Base-by-base conservation (phyloP, 1,140 invertebrate species). In the Globodera ellingtonae region DNA sequence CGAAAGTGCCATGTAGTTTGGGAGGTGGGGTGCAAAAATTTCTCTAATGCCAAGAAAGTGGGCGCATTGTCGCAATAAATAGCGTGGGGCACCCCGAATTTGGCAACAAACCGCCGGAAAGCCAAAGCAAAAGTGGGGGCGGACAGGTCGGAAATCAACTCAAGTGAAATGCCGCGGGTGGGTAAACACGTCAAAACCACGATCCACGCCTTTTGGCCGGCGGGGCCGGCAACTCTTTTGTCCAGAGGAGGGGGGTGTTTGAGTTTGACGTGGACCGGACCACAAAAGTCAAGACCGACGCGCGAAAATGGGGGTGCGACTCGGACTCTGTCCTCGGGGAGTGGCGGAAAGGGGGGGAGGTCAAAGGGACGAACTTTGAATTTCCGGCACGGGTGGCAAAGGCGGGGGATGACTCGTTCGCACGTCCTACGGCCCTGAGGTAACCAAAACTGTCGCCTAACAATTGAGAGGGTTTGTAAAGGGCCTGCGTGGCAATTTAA, bases 221-320 rank as follows among this genome's bases (percentile, higher is more conserved):
- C 8, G 13, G 3, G 8, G 7, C 4, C 9, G 52, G 52, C 4
- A 52, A 9, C 13, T 52, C 13, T 52, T 9, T 13, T 24, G 24
- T 24, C 24, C 24, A 24, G 24, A 24, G 24, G 24, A 24, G 24
- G 24, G 24, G 24, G 52, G 52, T 6, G 52, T 52, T 52, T 52
- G 8, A 6, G 52, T 15, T 52, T 15, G 18, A 70, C 18, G 9
- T 70, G 10, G 13, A 70, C 18, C 5, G 69, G 69, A 13, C 69
- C 69, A 70, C 69, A 70, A 70, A 70, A 70, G 46, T 70, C 69
- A 13, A 70, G 69, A 0, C 69, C 69, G 9, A 70, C 9, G 6
- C 10, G 4, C 9, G 69, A 44, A 70, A 70, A 70, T 9, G 69
- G 69, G 46, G 69, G 69, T 44, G 69, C 9, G 46, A 47, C 3